Evolutionary conservation across 2,888 invertebrate genomes (phyloP), one percentile per base, ranked within the genome.

Genomic region (Heliconius sara): DNA sequence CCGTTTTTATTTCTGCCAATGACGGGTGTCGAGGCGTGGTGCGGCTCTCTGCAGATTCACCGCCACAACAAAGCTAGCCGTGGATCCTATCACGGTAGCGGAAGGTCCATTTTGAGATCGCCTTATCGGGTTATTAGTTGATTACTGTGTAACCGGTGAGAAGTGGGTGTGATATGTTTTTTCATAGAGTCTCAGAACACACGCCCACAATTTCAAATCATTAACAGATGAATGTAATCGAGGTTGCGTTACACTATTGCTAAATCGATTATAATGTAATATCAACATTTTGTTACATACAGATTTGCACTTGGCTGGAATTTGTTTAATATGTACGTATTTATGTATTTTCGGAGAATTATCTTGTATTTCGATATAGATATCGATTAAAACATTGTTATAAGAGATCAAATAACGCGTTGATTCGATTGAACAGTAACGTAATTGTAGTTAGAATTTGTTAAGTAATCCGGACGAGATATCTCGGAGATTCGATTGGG

Each of bases 1-100:
- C 91, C 91, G 94, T 95, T 95, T 95, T 95, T 95, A 95, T 95
- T 94, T 95, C 95, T 95, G 95, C 95, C 95, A 95, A 95, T 95
- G 95, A 94, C 94, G 92, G 91, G 93, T 93, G 93, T 91, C 91
- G 94, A 94, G 95, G 95, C 95, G 95, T 94, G 95, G 95, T 95
- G 88, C 74, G 78, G 68, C 74, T 39, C 74, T 88, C 87, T 90
- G 89, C 88, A 88, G 88, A 90, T 88, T 87, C 85, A 84, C 90
- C 82, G 84, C 81, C 68, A 65, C 39, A 70, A 65, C 79, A 86
- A 84, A 89, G 67, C 79, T 81, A 82, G 72, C 78, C 79, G 74
- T 85, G 81, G 82, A 86, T 88, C 88, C 89, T 94, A 93, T 89
- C 84, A 34, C 85, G 57, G 83, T n/a, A 82, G 71, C 22, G 66